A percentile compares a stretch with the other conserved stretches of the same genome.
Conservation (phyloP, 1,140 invertebrate genomes). For the Listronotus bonariensis region DNA sequence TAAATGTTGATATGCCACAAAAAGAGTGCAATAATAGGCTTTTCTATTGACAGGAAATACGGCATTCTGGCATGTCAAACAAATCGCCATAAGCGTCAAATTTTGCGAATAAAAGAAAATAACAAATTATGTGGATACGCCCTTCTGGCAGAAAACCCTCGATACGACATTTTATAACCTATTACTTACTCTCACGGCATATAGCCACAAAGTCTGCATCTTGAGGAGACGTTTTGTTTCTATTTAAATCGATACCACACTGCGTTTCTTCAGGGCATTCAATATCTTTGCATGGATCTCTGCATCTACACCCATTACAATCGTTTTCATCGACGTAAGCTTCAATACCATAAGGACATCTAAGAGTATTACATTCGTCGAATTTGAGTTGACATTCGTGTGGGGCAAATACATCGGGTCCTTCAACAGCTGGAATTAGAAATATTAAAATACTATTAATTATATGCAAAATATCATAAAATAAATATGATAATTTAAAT, state of each 20-base stretch:
- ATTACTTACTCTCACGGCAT: slow-evolving; percentile 68
- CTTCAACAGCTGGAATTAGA: slow-evolving; percentile 32
- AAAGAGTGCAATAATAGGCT: too few relatives aligned
- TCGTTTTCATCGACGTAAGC: slow-evolving; percentile 65
- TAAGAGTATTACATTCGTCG: slow-evolving; percentile 63
- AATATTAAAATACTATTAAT: too few relatives aligned
- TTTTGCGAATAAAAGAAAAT: too few relatives aligned
- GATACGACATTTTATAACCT: too few relatives aligned
- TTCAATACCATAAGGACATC: slow-evolving; percentile 78
- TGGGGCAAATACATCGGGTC: slow-evolving; percentile 53
- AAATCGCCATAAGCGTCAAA: too few relatives aligned
- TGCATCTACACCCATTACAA: slow-evolving; percentile 78
- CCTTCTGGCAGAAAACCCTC: too few relatives aligned
- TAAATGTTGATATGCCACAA: too few relatives aligned
- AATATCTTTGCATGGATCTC: slow-evolving; percentile 72
- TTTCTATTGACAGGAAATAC: too few relatives aligned
- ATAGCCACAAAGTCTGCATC: slow-evolving; percentile 60
- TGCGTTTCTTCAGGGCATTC: slow-evolving; percentile 66
- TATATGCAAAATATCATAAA: too few relatives aligned
- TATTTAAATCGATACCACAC: slow-evolving; percentile 67
- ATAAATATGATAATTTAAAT: too few relatives aligned
- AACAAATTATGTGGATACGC: too few relatives aligned
- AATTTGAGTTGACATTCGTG: slow-evolving; percentile 61
- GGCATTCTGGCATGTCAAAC: too few relatives aligned
- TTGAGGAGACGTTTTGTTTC: slow-evolving; percentile 55